A percentile compares a stretch with the other conserved stretches of the same genome.
Evolutionary conservation across 2,113 vertebrate species (phyloP).

Genomic region (Cynopterus brachyotis): DNA sequence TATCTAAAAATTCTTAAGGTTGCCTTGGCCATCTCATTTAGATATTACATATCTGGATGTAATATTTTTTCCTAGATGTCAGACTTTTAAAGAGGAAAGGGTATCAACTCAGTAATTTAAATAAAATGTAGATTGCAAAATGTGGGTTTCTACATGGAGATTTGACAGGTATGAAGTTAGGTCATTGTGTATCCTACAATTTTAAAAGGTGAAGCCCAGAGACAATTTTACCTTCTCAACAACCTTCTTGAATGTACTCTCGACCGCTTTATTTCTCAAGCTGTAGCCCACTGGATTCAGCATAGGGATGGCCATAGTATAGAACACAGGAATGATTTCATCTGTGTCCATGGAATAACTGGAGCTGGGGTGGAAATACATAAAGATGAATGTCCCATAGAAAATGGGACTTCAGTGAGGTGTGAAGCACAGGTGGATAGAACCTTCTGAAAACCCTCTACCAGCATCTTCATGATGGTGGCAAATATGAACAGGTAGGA

Average conservation of each 20-base stretch:
- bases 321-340: not conserved
- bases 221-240: not conserved
- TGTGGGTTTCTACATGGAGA: not conserved
- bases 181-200: not conserved
- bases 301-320: not conserved
- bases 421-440: not conserved
- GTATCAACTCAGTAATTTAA: not conserved
- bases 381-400: not conserved
- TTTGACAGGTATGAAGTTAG: not conserved
- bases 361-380: not conserved
- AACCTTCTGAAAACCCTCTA: not conserved
- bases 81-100: not conserved
- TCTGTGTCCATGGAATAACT: not conserved
- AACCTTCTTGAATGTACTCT: not conserved
- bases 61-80: not conserved
- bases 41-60: not conserved
- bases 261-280: not conserved
- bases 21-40: not conserved
- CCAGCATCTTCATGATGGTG: not conserved
- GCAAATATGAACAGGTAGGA: not conserved
- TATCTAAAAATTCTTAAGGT: not conserved
- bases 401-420: not conserved
- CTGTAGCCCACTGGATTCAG: not conserved
- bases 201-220: not conserved
- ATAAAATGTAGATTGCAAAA: not conserved